These are phyloP conservation scores for Bovichtus diacanthus DNA, from an alignment of 2,797 vertebrate genomes.

Conservation along the genomic window DNA sequence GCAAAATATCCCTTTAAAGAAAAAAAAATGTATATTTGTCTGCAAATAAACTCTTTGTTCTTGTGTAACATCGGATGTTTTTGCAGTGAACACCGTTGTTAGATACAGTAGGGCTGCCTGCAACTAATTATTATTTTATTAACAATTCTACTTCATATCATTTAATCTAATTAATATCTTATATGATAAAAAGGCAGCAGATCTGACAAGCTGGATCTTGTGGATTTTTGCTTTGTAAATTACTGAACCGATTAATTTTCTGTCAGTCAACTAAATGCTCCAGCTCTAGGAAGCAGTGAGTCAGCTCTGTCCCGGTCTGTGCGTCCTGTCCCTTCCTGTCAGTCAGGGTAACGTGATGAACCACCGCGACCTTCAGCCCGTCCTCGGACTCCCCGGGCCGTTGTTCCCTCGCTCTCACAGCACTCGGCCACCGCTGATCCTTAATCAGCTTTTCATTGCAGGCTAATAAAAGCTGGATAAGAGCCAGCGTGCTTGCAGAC, in stretches of 20 bases:
- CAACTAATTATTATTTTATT: background rate
- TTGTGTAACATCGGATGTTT: too few relatives aligned
- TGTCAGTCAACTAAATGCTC: background rate
- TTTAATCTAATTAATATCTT: background rate
- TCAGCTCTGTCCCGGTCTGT: slow-evolving; percentile 4
- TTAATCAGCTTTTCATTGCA: slow-evolving; percentile 81
- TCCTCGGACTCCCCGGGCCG: slow-evolving; percentile 34
- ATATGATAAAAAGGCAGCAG: background rate
- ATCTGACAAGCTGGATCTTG: background rate
- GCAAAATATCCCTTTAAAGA: background rate
- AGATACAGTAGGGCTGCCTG: background rate
- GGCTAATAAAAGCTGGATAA: slow-evolving; percentile 83
- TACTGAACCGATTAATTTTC: background rate
- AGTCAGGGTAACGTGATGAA: slow-evolving; percentile 31
- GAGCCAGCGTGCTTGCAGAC: slow-evolving; percentile 57
- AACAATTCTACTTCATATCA: background rate
- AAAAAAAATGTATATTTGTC: too few relatives aligned
- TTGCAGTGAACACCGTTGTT: background rate
- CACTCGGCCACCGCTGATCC: slow-evolving; percentile 68
- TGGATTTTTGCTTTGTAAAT: background rate
- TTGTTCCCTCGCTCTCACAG: slow-evolving; percentile 52
- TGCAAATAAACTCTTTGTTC: too few relatives aligned
- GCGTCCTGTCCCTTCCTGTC: slow-evolving; percentile 21
- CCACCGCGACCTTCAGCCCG: slow-evolving; percentile 69
- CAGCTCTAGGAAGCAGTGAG: slow-evolving; percentile 18